A percentile compares a stretch with the other conserved stretches of the same genome.
Evolutionary conservation across 2,797 vertebrate species (phyloP).

Genomic region (Halcyon leucocephala): DNA sequence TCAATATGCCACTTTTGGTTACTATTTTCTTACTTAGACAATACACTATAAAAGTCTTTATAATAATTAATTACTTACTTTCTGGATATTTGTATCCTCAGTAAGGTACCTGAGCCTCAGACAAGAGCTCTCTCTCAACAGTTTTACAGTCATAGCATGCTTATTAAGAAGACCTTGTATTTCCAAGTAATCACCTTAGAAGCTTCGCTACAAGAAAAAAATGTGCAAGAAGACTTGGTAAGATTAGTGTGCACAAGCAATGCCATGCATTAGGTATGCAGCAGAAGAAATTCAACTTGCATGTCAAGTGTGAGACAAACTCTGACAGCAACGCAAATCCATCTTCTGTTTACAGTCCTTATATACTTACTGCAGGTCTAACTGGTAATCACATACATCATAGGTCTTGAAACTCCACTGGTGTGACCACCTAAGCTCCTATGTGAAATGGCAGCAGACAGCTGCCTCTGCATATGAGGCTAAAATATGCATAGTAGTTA

Average conservation of each 20-base stretch:
- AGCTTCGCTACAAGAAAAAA: conserved; percentile 75
- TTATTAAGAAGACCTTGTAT: conserved; percentile 76
- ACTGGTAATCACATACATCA: not conserved
- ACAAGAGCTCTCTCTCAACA: conserved; percentile 64
- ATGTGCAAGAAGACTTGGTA: conserved; percentile 74
- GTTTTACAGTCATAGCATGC: conserved; percentile 76
- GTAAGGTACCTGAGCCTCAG: conserved; percentile 68
- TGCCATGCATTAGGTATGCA: conserved; percentile 64
- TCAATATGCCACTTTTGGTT: not conserved
- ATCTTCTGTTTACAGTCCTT: not conserved
- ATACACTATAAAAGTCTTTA: conserved; percentile 33
- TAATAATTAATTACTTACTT: conserved; percentile 77
- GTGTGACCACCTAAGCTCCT: not conserved
- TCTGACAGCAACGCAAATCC: not conserved
- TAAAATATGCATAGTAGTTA: not conserved
- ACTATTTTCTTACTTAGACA: conserved; percentile 4
- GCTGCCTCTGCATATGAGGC: not conserved
- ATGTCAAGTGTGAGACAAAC: conserved; percentile 37
- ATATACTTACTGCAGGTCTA: not conserved
- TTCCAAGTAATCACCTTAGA: conserved; percentile 79
- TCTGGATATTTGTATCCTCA: conserved; percentile 73
- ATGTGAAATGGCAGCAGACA: not conserved
- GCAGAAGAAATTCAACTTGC: conserved; percentile 52
- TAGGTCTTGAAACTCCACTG: not conserved
- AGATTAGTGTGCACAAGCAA: conserved; percentile 75